Evolutionary conservation across 2,113 vertebrate genomes (phyloP).

Genomic region (Mormyrus iriodes): DNA sequence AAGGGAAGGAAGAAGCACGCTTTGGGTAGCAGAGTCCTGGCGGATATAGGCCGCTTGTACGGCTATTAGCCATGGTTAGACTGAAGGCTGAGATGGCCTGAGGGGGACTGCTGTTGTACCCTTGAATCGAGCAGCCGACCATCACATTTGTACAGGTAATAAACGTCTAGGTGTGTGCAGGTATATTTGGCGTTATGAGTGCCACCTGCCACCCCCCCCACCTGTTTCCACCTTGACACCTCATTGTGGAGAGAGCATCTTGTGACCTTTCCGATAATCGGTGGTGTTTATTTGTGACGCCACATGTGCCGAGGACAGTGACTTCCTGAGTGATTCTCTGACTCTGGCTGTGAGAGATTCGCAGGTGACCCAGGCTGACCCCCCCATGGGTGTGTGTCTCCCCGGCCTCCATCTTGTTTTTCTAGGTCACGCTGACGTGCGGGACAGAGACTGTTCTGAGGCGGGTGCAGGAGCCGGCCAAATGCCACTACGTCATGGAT

Average conservation of each 20-base stretch:
- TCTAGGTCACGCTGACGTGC: slow-evolving; percentile 74
- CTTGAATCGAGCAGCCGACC: background rate
- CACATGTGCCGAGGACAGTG: background rate
- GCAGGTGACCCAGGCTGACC: background rate
- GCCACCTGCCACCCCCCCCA: background rate
- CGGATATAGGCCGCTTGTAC: background rate
- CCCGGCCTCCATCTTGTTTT: slow-evolving; percentile 46
- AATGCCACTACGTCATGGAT: slow-evolving; percentile 49
- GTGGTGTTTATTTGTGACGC: background rate
- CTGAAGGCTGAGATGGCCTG: slow-evolving; percentile 16
- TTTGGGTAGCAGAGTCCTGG: background rate
- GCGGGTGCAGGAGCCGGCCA: slow-evolving; percentile 61
- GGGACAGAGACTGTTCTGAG: slow-evolving; percentile 66
- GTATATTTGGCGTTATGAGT: background rate
- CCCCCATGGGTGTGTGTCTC: background rate
- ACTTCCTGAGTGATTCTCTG: background rate
- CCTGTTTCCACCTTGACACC: background rate
- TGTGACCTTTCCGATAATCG: background rate
- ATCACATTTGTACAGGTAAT: background rate
- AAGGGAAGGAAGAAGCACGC: too few relatives aligned
- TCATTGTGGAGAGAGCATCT: background rate
- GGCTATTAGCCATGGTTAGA: background rate
- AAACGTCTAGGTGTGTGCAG: background rate
- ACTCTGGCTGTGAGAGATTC: background rate
- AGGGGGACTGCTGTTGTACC: slow-evolving; percentile 17